Evolutionary conservation across 1,140 invertebrate genomes (phyloP).

Genomic region (Zaprionus kolodkinae): DNA sequence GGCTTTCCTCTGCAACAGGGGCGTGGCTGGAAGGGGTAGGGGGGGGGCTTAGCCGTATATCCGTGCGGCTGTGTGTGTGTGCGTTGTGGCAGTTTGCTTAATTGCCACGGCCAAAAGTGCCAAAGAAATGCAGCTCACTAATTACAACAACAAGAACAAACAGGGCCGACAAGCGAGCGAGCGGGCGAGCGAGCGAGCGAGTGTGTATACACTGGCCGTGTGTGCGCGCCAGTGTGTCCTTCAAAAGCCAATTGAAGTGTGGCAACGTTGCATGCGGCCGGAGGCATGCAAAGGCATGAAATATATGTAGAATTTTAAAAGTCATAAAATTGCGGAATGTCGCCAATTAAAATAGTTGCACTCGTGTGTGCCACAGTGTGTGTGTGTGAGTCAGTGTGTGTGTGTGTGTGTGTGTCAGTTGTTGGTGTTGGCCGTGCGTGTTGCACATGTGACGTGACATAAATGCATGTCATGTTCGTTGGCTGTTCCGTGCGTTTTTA

Average conservation of each 20-base stretch:
- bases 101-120: constrained; percentile 79
- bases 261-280: constrained; percentile 71
- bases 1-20: constrained; percentile 18
- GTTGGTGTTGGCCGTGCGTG: constrained; percentile 62
- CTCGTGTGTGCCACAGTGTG: constrained; percentile 14
- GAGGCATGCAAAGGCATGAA: constrained; percentile 55
- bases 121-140: constrained; percentile 80
- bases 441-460: constrained; percentile 83
- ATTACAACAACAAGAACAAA: constrained; percentile 71
- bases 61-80: no score
- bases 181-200: constrained; percentile 26
- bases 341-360: constrained; percentile 82
- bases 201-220: constrained; percentile 24
- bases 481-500: constrained; percentile 67
- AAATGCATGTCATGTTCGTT: constrained; percentile 84
- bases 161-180: constrained; percentile 37
- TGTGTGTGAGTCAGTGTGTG: constrained; percentile 17
- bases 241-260: constrained; percentile 79
- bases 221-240: constrained; percentile 59
- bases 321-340: constrained; percentile 82
- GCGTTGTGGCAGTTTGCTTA: constrained; percentile 55
- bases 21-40: neutral
- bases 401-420: constrained; percentile 42
- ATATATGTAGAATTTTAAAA: constrained; percentile 82
- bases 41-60: no score